Conservation (phyloP, 2,113 vertebrate species). For the Sinocyclocheilus anophthalmus region DNA sequence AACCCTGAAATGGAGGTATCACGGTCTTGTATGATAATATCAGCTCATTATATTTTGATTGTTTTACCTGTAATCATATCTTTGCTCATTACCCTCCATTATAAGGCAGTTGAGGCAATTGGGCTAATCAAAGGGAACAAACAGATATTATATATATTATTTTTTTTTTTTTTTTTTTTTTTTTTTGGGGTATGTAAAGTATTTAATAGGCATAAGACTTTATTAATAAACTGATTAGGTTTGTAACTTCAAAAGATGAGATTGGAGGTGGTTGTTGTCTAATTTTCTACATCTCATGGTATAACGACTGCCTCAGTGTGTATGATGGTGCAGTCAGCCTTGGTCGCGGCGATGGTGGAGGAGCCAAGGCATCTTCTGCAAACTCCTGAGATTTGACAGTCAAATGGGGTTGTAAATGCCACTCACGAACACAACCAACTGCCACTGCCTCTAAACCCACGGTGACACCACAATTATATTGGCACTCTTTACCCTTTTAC, state of each 20-base stretch:
- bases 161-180: conserved; percentile 7
- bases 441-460: neutral
- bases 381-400: neutral
- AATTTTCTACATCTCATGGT: neutral
- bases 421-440: conserved; percentile 14
- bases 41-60: conserved; percentile 46
- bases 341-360: neutral
- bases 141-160: neutral
- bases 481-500: neutral
- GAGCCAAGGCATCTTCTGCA: conserved; percentile 18
- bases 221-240: no score
- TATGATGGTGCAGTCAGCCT: conserved; percentile 25
- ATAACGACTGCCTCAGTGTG: conserved; percentile 60
- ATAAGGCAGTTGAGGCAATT: conserved; percentile 2
- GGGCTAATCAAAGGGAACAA: conserved; percentile 11
- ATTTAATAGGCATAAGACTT: no score
- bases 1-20: conserved; percentile 43
- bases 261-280: conserved; percentile 20
- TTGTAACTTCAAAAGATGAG: conserved; percentile 31
- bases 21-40: conserved; percentile 41
- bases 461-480: neutral
- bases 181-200: no score
- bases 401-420: neutral
- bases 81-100: neutral
- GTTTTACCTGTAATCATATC: conserved; percentile 47